Conservation (phyloP, 2,797 vertebrate species). For the Chromis chromis region DNA sequence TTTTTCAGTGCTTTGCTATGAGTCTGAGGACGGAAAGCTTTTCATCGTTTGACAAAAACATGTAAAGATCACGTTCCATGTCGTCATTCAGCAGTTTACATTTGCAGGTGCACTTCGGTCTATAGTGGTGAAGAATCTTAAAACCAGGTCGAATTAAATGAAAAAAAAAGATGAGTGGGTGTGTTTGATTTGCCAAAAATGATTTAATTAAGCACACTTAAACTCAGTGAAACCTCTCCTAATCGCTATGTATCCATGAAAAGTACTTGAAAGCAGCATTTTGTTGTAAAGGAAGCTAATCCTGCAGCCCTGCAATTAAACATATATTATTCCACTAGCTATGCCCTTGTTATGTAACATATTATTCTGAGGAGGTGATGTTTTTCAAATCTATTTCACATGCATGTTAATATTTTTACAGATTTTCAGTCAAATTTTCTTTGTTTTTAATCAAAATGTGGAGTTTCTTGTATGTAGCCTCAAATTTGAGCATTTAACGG, state of each 20-base stretch:
- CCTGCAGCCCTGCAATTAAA: neutral
- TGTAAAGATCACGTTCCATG: constrained; percentile 52
- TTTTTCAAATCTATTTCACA: neutral
- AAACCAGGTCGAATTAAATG: constrained; percentile 53
- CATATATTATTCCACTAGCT: neutral
- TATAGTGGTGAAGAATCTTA: constrained; percentile 17
- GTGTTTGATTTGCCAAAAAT: constrained; percentile 44
- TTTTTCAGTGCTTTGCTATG: constrained; percentile 33
- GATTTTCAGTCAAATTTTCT: neutral
- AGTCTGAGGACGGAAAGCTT: constrained; percentile 28
- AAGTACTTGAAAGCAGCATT: constrained; percentile 17
- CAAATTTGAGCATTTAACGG: neutral
- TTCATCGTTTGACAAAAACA: constrained; percentile 33
- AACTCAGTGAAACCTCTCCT: constrained; percentile 14
- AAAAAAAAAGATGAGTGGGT: constrained; percentile 18
- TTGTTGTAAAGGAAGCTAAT: neutral
- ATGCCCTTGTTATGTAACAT: constrained; percentile 1
- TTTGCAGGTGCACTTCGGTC: constrained; percentile 46
- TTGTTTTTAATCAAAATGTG: too few species aligned
- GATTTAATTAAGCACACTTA: constrained; percentile 40
- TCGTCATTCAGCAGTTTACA: constrained; percentile 33
- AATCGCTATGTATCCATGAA: constrained; percentile 1
- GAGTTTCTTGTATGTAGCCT: too few species aligned
- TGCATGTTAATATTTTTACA: neutral
- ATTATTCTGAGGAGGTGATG: too few species aligned